Evolutionary conservation across 2,113 vertebrate species (phyloP).

Genomic region (Plectropomus leopardus): DNA sequence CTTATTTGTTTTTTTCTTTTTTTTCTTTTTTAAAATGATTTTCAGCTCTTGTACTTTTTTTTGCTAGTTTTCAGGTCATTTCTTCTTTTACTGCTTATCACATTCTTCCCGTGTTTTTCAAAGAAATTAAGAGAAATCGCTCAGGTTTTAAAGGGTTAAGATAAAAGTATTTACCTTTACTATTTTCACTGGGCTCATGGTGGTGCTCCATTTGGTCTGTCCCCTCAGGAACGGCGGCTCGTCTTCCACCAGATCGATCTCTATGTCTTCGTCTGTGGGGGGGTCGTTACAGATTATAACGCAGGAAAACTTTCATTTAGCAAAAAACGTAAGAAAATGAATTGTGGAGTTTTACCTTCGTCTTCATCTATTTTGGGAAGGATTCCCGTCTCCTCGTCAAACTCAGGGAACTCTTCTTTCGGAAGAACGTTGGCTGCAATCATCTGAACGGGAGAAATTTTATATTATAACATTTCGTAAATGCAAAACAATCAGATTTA

Average conservation of each 20-base stretch:
- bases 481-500: no score
- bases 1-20: no score
- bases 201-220: conserved; percentile 45
- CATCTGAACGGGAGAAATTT: conserved; percentile 87
- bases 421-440: conserved; percentile 96
- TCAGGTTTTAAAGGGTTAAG: no score
- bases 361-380: conserved; percentile 96
- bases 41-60: no score
- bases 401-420: conserved; percentile 96
- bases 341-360: conserved; percentile 85
- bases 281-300: background rate
- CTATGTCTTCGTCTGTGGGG: conserved; percentile 44
- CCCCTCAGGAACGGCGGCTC: conserved; percentile 48
- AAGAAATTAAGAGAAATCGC: no score
- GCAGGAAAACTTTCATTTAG: background rate
- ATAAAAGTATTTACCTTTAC: conserved; percentile 49
- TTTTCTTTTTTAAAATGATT: no score
- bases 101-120: no score
- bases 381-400: conserved; percentile 95
- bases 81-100: no score
- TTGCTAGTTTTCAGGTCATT: no score
- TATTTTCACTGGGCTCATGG: conserved; percentile 56
- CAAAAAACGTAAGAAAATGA: background rate
- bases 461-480: no score
- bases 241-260: conserved; percentile 57